Evolutionary conservation across 2,797 vertebrate species (phyloP).

Genomic region (Artibeus jamaicensis): DNA sequence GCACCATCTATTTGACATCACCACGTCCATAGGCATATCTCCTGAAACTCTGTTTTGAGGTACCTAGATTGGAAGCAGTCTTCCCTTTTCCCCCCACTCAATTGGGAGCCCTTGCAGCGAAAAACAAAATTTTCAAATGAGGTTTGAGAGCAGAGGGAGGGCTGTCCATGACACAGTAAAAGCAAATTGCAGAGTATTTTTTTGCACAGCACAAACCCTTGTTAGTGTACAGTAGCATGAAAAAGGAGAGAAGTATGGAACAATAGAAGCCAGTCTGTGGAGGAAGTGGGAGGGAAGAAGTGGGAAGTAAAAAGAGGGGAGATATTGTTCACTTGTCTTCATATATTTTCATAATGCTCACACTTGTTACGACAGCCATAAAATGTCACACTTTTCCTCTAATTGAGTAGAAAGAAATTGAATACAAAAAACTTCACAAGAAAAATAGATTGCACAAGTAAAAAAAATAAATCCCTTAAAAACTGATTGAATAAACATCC

Average conservation of each 20-base stretch:
- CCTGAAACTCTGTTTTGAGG: neutral
- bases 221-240: neutral
- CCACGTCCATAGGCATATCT: neutral
- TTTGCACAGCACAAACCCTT: neutral
- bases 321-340: neutral
- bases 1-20: neutral
- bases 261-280: neutral
- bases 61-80: neutral
- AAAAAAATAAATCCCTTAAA: neutral
- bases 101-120: neutral
- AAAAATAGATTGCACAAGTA: constrained; percentile 12
- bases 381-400: neutral
- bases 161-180: neutral
- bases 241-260: neutral
- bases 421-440: neutral
- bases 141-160: neutral
- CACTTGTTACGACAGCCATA: neutral
- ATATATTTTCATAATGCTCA: neutral
- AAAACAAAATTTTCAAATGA: constrained; percentile 22
- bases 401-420: neutral
- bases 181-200: neutral
- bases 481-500: neutral
- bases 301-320: neutral
- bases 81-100: neutral
- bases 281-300: neutral